Evolutionary conservation across 1,140 invertebrate species (phyloP), one percentile per base, ranked within the genome.

Genomic region (Littorina saxatilis): DNA sequence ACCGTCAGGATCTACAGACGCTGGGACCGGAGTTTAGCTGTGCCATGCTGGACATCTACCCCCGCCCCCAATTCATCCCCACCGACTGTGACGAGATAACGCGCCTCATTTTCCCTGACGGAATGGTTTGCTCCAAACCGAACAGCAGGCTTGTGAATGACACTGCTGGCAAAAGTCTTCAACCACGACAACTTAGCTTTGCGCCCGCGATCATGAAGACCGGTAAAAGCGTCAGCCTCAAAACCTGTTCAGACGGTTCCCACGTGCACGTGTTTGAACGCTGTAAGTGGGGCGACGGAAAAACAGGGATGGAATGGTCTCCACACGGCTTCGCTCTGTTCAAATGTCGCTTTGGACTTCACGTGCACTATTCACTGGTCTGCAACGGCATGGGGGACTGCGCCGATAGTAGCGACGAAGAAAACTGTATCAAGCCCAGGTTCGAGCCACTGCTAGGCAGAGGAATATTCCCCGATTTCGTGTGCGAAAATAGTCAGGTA

Each of bases 321-420:
- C 70, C 70, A 2, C n/a, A 23, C 52, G 27, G 11, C 58, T 63
- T 78, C 27, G 9, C 58, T 27, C 39, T 78, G 47, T 78, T 78
- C 35, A 20, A 61, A 2, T 78, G 75, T 40, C 23, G 70, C 4
- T 39, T 20, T 13, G 55, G 55, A 4, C 55, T 23, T 0, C 37
- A 39, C 3, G 35, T 83, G 27, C 55, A 74, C 32, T 80, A 75
- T 37, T 47, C 70, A 4, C 35, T 80, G 20, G 75, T 84, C n/a
- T 84, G 83, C 77, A 76, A 84, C 73, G 83, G 83, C 2, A 52
- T 73, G 9, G 9, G 3, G 17, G 66, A 80, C 37, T 84, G 83
- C 39, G 47, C 35, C 1, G 83, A 81, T n/a, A 47, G 47, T 3
- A 73, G 66, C 29, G 83, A 84, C 37, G 83, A 84, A n/a, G 68